A percentile compares a stretch with the other conserved stretches of the same genome.
Evolutionary conservation across 2,797 vertebrate genomes (phyloP).

Genomic region (Rhincodon typus): DNA sequence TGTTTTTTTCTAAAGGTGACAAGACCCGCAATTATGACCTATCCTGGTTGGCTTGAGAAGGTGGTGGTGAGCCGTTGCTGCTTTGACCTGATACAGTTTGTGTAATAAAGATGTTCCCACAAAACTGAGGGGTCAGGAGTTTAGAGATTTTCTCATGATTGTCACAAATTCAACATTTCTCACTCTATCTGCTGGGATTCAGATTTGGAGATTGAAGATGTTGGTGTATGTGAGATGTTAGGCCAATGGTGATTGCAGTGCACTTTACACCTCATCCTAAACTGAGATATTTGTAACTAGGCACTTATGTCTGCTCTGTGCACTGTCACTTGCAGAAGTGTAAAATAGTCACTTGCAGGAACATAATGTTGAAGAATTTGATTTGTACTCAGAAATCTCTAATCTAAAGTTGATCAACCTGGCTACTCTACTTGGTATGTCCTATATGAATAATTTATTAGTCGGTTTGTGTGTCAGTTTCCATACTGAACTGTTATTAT

Average conservation of each 20-base stretch:
- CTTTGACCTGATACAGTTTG: neutral
- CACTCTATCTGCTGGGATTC: neutral
- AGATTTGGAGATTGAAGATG: neutral
- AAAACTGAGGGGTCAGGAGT: neutral
- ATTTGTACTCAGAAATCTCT: neutral
- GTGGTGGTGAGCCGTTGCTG: neutral
- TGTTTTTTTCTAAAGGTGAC: neutral
- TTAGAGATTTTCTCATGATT: neutral
- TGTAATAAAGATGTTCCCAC: neutral
- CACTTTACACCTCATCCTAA: neutral
- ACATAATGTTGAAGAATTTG: slow-evolving; percentile 3
- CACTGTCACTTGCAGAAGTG: neutral
- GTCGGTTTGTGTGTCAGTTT: neutral
- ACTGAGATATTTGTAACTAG: neutral
- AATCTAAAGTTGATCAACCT: slow-evolving; percentile 1
- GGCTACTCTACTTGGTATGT: neutral
- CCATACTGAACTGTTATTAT: neutral
- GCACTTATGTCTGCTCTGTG: neutral
- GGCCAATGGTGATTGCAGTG: neutral
- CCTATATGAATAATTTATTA: neutral
- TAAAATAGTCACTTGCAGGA: neutral
- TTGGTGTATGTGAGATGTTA: neutral
- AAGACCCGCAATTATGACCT: neutral
- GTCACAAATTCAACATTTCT: neutral
- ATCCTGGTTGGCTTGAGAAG: no score